Evolutionary conservation across 2,888 invertebrate genomes (phyloP), one percentile per base, ranked within the genome.

Genomic region (Eupithecia centaureata): DNA sequence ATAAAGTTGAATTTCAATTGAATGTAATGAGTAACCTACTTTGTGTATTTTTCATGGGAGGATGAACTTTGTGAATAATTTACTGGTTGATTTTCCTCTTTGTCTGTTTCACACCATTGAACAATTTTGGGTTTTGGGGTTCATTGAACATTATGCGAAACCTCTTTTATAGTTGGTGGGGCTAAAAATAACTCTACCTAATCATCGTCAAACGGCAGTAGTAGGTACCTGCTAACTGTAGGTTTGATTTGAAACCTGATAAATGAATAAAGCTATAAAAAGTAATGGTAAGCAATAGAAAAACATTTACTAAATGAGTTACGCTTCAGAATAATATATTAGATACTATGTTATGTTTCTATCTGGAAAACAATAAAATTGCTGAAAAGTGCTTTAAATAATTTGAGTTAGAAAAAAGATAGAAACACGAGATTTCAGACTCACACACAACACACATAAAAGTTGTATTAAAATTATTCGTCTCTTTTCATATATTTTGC

Each of bases 31-130:
- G 38, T 38, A 1, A 2, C 2, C 18, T 18, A 42, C 42, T 42
- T 42, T 42, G 28, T 54, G 1, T 57, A 18, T 57, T 18, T 59
- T 30, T 42, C 61, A 52, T 74, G 57, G 67, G 63, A 57, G 59
- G 71, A 68, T 74, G 78, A 76, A 75, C 65, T 65, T 52, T 61
- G 62, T 74, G 67, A 76, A 80, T 78, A 77, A 78, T 79, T 79
- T 73, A 73, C 62, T 58, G 76, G 72, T 77, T 76, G 79, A 76
- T 79, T 78, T 76, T 75, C 64, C 64, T 65, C 71, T 47, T 59
- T 68, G 68, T 62, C 62, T 57, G 74, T 77, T 78, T 72, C 73
- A 68, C 73, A 65, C 70, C 75, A 78, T 78, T 80, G 74, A 75
- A 71, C 73, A 78, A 77, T 74, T 76, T 52, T 30, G 42, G 30